Base-by-base conservation (phyloP, 2,797 vertebrate genomes). In the Acropternis orthonyx region DNA sequence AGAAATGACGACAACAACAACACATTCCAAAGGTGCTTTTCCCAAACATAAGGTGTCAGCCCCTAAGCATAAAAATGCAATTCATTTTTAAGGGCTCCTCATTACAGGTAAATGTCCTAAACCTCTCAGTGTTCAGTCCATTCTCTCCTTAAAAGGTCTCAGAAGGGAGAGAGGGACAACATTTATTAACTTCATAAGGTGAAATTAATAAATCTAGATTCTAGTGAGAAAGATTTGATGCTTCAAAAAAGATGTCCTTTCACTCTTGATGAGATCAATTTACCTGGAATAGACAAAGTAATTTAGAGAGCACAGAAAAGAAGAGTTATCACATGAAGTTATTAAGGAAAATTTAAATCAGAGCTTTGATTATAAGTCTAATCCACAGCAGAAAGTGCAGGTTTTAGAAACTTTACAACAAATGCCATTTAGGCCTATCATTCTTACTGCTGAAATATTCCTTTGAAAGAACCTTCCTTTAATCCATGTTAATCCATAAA, bases 171-270 rank as follows among this genome's bases (percentile, higher is more conserved):
- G 58, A 68, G 73, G 17, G 19, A 75, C 71, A 91, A 89, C 79
- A 76, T 93, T 87, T 91, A 87, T 87, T 92, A 84, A 85, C 55
- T 81, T 88, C 39, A 68, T 80, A 77, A 62, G 41, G 12, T 61
- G 66, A 94, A 94, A 63, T 76, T 92, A 95, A 86, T 88, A 94
- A 83, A 83, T 88, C 82, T 87, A 76, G 89, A 82, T 88, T 90
- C 62, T 34, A 84, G 62, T 21, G 73, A 84, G 85, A 84, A 86
- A 88, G 69, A 94, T 74, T 55, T 56, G 81, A 85, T 95, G 67
- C 83, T 93, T 94, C 73, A 90, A 39, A 84, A 85, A 86, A 85
- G 43, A 93, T 86, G 85, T 44, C 69, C 71, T 95, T 88, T 86
- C 61, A 52, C 23, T 94, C 80, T 81, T 84, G 74, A 86, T 82